These are phyloP conservation scores for Lithodes maja DNA, from an alignment of 2,888 invertebrate genomes.

Conservation along the genomic window DNA sequence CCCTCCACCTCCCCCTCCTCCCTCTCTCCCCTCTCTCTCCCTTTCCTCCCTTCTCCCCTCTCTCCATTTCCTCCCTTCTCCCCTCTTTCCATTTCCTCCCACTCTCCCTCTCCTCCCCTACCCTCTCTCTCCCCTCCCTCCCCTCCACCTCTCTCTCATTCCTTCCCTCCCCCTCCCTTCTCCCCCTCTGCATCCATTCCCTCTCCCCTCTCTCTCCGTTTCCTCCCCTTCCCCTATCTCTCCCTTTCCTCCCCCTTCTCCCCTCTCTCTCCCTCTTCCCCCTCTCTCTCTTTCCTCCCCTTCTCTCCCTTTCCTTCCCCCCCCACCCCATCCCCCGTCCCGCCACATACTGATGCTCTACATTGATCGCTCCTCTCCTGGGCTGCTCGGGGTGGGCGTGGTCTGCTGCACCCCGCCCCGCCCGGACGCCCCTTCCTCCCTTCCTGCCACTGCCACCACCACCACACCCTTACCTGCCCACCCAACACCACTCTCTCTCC, in stretches of 20 bases:
- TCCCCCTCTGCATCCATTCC: no score
- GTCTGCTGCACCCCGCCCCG: neutral
- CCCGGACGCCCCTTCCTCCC: neutral
- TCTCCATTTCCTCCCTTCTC: neutral
- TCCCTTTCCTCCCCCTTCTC: neutral
- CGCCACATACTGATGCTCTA: slow-evolving; percentile 12
- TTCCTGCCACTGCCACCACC: neutral
- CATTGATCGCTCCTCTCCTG: no score
- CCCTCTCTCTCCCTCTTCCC: neutral
- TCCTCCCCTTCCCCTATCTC: no score
- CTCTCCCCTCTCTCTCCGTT: no score
- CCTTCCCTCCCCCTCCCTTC: neutral
- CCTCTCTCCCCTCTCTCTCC: neutral
- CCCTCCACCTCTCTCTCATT: neutral
- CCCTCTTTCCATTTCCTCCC: neutral
- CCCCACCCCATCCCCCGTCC: no score
- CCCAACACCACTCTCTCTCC: no score
- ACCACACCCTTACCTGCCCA: neutral
- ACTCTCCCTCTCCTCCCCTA: neutral
- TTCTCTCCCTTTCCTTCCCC: no score
- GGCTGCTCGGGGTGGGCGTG: no score
- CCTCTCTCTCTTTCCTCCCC: neutral
- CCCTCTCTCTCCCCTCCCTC: neutral
- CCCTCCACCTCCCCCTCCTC: neutral
- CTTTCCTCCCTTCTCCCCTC: neutral